Conservation (phyloP, 1,140 invertebrate species). For the Bombus breviceps region DNA sequence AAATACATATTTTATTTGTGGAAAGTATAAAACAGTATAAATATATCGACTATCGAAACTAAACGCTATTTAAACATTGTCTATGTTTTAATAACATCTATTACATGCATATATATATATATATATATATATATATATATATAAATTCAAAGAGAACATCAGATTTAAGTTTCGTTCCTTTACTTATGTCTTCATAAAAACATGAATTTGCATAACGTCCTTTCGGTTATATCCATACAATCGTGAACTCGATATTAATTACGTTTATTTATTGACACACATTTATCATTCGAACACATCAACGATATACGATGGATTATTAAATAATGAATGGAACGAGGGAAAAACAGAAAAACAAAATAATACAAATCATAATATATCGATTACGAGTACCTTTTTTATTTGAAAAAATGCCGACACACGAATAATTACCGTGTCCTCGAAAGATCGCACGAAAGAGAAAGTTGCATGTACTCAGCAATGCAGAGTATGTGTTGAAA, state of each 20-base stretch:
- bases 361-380: neutral
- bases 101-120: too few relatives aligned
- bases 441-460: slow-evolving; percentile 17
- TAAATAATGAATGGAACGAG: neutral
- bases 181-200: neutral
- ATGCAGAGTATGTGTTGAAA: neutral
- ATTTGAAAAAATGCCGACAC: neutral
- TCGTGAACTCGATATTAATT: neutral
- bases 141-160: neutral
- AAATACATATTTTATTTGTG: too few relatives aligned
- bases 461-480: slow-evolving; percentile 8
- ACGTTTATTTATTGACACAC: neutral
- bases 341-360: neutral
- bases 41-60: too few relatives aligned
- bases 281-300: neutral
- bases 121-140: too few relatives aligned
- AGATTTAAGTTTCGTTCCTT: neutral
- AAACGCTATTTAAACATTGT: neutral
- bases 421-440: slow-evolving; percentile 9
- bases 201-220: neutral
- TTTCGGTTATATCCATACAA: neutral
- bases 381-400: neutral
- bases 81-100: neutral
- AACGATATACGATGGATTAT: too few relatives aligned
- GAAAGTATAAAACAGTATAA: too few relatives aligned